These are phyloP conservation scores for Amblyopsis hoosieri DNA, from an alignment of 2,797 vertebrate genomes.

Conservation along the genomic window DNA sequence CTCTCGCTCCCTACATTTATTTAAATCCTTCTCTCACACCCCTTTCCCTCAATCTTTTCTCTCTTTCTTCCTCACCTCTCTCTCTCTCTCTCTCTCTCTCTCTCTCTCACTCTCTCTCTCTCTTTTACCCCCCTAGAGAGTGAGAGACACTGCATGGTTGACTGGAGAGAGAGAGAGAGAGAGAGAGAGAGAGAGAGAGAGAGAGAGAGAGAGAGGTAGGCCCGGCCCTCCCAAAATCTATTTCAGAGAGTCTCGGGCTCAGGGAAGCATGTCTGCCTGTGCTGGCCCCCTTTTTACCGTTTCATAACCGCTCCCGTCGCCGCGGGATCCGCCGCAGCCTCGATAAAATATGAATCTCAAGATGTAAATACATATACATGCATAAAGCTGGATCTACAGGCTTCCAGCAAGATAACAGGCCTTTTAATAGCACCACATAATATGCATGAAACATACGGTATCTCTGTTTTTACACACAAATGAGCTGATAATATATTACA, in stretches of 20 bases:
- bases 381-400: constrained; percentile 18
- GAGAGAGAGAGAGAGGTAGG: constrained; percentile 72
- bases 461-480: no score
- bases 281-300: constrained; percentile 59
- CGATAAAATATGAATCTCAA: constrained; percentile 38
- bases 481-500: no score
- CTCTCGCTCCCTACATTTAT: constrained; percentile 38
- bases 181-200: constrained; percentile 72
- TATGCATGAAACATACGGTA: no score
- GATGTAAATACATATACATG: neutral
- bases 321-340: constrained; percentile 13
- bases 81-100: neutral
- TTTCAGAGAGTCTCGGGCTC: constrained; percentile 70
- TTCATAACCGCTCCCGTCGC: constrained; percentile 43
- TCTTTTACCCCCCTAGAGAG: constrained; percentile 56
- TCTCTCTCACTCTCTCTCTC: constrained; percentile 47
- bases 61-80: neutral
- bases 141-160: constrained; percentile 68
- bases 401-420: no score
- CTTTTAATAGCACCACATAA: no score
- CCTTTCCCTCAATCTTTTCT: constrained; percentile 22
- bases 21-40: constrained; percentile 25
- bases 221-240: constrained; percentile 74
- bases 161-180: constrained; percentile 66
- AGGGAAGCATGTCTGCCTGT: constrained; percentile 65